Conservation (phyloP, 2,888 invertebrate genomes). For the Thecocarcelia acutangulata region DNA sequence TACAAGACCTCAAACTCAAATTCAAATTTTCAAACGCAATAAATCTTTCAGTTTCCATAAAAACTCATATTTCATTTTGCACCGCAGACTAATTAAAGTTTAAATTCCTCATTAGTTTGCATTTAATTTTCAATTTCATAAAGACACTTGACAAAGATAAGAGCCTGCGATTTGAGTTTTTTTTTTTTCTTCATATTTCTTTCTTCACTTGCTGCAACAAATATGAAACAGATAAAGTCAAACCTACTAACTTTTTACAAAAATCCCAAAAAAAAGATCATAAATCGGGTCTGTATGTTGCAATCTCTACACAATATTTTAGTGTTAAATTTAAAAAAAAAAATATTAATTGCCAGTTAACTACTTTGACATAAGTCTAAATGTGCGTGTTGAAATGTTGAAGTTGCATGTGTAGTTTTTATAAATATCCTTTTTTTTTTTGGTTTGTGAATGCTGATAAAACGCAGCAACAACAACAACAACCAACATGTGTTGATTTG, state of each 20-base stretch:
- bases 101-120: conserved; percentile 73
- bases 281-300: conserved; percentile 40
- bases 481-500: background rate
- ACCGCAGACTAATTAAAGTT: conserved; percentile 69
- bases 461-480: conserved; percentile 28
- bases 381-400: conserved; percentile 68
- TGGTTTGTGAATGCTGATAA: conserved; percentile 5
- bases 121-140: conserved; percentile 71
- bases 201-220: conserved; percentile 45
- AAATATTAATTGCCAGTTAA: conserved; percentile 66
- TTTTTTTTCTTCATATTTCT: conserved; percentile 8
- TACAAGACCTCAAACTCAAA: too few species aligned
- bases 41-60: conserved; percentile 21
- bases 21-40: background rate
- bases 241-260: conserved; percentile 56
- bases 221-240: conserved; percentile 58
- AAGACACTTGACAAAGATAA: conserved; percentile 34
- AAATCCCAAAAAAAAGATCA: background rate
- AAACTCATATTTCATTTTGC: conserved; percentile 20
- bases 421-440: conserved; percentile 52
- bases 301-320: conserved; percentile 18
- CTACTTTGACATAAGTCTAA: conserved; percentile 67
- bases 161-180: conserved; percentile 5
- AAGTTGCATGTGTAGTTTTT: conserved; percentile 47
- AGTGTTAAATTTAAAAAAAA: background rate